A percentile compares a stretch with the other conserved stretches of the same genome.
These are phyloP conservation scores for Anhinga rufa DNA, from an alignment of 2,113 vertebrate species.

Conservation along the genomic window DNA sequence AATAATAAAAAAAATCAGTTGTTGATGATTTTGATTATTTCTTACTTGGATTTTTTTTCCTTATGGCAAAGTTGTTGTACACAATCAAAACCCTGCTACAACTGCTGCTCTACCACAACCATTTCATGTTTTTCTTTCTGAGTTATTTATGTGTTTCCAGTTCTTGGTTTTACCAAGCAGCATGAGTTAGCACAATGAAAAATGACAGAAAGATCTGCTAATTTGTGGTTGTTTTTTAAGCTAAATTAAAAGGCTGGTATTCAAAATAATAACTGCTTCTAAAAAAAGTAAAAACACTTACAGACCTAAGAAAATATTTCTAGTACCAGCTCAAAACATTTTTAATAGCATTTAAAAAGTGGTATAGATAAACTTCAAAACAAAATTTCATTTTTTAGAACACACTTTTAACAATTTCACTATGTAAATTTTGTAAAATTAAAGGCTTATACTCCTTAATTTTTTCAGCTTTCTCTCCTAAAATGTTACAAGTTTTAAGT, in stretches of 20 bases:
- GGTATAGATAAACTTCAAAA: not conserved
- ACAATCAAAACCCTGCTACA: not conserved
- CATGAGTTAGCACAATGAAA: not conserved
- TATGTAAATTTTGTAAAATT: not conserved
- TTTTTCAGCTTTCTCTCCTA: not conserved
- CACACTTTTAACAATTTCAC: not conserved
- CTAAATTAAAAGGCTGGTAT: not conserved
- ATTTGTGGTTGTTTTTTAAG: not conserved
- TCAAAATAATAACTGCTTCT: not conserved
- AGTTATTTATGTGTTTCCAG: not conserved
- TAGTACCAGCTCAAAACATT: not conserved
- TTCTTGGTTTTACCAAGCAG: not conserved
- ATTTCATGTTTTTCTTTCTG: not conserved
- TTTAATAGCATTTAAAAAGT: not conserved
- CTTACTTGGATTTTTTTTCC: not conserved
- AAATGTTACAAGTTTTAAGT: not conserved
- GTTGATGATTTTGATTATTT: not conserved
- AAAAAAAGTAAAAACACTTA: not conserved
- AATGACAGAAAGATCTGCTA: not conserved
- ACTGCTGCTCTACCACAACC: not conserved
- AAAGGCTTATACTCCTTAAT: not conserved
- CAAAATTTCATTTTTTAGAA: not conserved
- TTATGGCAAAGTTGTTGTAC: not conserved
- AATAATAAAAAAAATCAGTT: not conserved
- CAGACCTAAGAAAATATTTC: not conserved